Evolutionary conservation across 2,797 vertebrate genomes (phyloP), one percentile per base, ranked within the genome.

Genomic region (Limosa lapponica): DNA sequence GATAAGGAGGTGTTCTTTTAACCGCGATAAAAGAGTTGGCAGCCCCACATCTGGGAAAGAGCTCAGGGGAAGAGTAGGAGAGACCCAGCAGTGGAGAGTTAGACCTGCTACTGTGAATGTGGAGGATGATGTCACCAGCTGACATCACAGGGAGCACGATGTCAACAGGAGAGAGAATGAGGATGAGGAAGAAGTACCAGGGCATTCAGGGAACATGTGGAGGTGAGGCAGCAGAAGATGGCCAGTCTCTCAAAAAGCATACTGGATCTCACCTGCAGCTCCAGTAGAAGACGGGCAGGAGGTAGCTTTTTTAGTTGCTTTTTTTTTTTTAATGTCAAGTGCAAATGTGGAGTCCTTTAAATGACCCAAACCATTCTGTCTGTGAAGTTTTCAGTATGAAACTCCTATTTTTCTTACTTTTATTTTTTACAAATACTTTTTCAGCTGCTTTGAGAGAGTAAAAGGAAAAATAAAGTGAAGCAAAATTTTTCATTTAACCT

Each of bases 1-100:
- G 94, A 97, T 89, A 92, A 92, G 70, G 70, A 90, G 73, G 30
- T 80, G 90, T 44, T 90, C 36, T 64, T 77, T 20, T 22, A 55
- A 58, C 58, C 4, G 1, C 2, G 12, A 70, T 55, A 59, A 79
- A 69, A 28, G 24, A 2, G 6, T 57, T 89, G 90, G 11, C 90
- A 94, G 83, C 37, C 12, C 11, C n/a, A 20, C 4, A 4, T 17
- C 37, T 73, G 51, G 43, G 32, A 80, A 73, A 59, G 30, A 58
- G 43, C 19, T 92, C 34, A 20, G 74, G 52, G 77, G 66, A 43
- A 71, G 49, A 36, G 8, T 2, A 82, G 67, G 18, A 72, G 24
- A 66, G 39, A 44, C 8, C 19, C 49, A 37, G 24, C 23, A 59
- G 46, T 1, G 23, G 48, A 74, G 44, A 28, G 8, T 5, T 58